phyloP scores from a whole-genome alignment of 2,888 invertebrate genomes.

The Rutpela maculata region DNA sequence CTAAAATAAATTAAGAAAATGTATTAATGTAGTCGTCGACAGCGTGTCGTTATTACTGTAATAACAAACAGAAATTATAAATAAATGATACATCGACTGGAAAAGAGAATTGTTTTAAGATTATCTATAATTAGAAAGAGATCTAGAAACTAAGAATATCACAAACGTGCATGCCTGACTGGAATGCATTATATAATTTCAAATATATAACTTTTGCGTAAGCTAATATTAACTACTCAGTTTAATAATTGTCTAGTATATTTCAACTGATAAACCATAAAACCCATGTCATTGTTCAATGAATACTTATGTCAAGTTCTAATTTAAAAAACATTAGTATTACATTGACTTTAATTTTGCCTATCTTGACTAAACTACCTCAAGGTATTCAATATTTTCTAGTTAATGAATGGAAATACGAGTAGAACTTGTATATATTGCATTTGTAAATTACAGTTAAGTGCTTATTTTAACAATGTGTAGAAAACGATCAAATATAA shows the following conservation, averaged over 20 bases:
- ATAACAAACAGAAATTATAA: conserved; percentile 31
- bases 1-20: not conserved
- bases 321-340: not conserved
- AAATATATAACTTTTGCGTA: not conserved
- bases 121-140: conserved; percentile 42
- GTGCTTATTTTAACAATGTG: no score
- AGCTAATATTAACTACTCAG: not conserved
- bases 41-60: conserved; percentile 14
- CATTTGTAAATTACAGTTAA: no score
- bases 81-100: conserved; percentile 20
- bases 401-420: not conserved
- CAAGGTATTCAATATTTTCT: not conserved
- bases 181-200: conserved; percentile 38
- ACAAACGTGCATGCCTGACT: conserved; percentile 34
- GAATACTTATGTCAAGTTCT: not conserved
- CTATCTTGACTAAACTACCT: not conserved
- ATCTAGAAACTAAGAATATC: conserved; percentile 41
- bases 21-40: not conserved
- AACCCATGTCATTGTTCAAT: not conserved
- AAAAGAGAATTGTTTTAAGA: conserved; percentile 40
- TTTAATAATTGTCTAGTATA: not conserved
- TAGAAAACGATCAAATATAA: no score
- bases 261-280: not conserved
- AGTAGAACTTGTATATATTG: not conserved
- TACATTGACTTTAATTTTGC: not conserved